Evolutionary conservation across 2,888 invertebrate species (phyloP), one percentile per base, ranked within the genome.

Genomic region (Melikaiella ostensackeni): DNA sequence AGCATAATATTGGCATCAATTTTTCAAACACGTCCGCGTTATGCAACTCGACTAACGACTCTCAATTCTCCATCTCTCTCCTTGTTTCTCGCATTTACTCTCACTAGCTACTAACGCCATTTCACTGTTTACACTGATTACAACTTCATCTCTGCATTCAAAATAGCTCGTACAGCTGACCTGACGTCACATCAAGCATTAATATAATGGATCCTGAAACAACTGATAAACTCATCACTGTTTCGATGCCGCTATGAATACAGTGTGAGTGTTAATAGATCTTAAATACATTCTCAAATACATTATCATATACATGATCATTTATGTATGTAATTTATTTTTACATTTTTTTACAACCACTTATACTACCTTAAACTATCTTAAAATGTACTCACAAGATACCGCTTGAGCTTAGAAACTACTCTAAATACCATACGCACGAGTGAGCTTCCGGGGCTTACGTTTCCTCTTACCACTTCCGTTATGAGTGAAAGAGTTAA

Each of bases 1-100:
- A 27, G 21, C 27, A 59, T 59, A 27, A 27, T 59, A 59, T 27
- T 59, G 59, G 27, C 27, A 59, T 59, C 59, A 59, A 59, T 59
- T 59, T 59, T 59, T 59, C 27, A 59, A 16, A 59, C 59, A 27
- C 27, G 27, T 59, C 27, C 59, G 13, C 11, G 59, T 27, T 59
- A 16, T 59, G 59, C 59, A 59, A 59, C 13, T 27, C 13, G 1
- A 59, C 59, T 59, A 27, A 16, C 27, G 27, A 59, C 59, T 59
- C 24, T 59, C 16, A 59, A 16, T 27, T 24, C 24, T 24, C 59
- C 24, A 7, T 59, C 16, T 16, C 24, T 57, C 21, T 24, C 27
- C 21, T 24, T 24, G 11, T 27, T 24, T 13, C 24, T 13, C 24
- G 13, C 24, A 21, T 13, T 24, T 24, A 57, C 27, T 27, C 16